Percentiles rank a stretch among this genome's conserved stretches.
Evolutionary conservation across 2,113 vertebrate genomes (phyloP).

Genomic region (Cynocephalus volans): DNA sequence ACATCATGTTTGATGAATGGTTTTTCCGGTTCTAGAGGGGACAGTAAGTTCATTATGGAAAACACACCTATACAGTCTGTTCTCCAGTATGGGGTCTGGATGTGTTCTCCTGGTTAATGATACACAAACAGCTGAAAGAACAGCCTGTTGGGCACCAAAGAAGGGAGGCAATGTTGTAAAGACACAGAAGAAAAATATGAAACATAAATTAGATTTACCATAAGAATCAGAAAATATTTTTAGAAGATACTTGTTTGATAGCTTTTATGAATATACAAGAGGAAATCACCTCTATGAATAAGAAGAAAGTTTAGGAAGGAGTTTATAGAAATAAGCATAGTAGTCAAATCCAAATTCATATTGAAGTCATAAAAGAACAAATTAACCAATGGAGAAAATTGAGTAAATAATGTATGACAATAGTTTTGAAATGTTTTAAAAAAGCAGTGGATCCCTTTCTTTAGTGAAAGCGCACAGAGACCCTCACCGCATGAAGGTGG

Average conservation of each 20-base stretch:
- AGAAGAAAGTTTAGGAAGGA: not conserved
- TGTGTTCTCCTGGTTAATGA: not conserved
- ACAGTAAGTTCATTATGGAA: not conserved
- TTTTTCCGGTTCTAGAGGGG: not conserved
- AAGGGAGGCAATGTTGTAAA: not conserved
- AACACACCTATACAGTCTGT: not conserved
- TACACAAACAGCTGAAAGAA: not conserved
- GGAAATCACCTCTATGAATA: not conserved
- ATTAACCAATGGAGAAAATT: not conserved
- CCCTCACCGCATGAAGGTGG: not conserved
- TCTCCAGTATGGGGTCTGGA: not conserved
- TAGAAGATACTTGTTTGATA: not conserved
- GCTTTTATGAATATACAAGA: not conserved
- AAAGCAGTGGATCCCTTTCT: not conserved
- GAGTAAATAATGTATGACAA: not conserved
- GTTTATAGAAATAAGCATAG: not conserved
- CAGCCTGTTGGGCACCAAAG: not conserved
- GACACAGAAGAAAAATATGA: not conserved
- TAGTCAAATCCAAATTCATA: not conserved
- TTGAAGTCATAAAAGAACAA: not conserved
- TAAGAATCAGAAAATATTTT: slow-evolving; percentile 25
- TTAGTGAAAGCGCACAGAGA: not conserved
- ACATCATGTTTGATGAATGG: not conserved
- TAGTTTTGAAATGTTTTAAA: not conserved
- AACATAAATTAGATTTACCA: not conserved